Percentiles rank a stretch among this genome's conserved stretches.
Conservation (phyloP, 2,888 invertebrate species). For the Cryptops parisi region DNA sequence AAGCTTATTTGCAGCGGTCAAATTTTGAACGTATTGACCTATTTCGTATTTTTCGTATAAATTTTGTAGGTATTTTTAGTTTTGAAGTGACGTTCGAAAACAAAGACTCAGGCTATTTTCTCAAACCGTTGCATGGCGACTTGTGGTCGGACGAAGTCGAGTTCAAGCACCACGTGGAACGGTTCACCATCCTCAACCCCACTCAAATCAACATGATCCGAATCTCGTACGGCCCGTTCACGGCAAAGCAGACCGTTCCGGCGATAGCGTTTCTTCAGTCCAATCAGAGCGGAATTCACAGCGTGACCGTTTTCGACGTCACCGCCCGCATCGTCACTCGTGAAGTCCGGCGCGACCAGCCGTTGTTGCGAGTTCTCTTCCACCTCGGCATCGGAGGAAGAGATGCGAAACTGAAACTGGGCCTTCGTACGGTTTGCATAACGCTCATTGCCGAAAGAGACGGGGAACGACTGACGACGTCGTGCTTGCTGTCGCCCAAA, state of each 20-base stretch:
- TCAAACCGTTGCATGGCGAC: conserved; percentile 24
- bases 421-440: conserved; percentile 10
- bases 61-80: neutral
- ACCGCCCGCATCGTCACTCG: conserved; percentile 84
- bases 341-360: conserved; percentile 73
- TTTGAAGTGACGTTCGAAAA: conserved; percentile 28
- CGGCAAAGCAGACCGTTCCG: conserved; percentile 86
- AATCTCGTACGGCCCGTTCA: conserved; percentile 87
- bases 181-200: conserved; percentile 81
- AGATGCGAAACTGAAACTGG: conserved; percentile 10
- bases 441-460: conserved; percentile 17
- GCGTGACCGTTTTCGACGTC: conserved; percentile 44
- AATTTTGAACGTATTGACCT: too few species aligned
- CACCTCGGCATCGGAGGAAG: conserved; percentile 58
- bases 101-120: conserved; percentile 28
- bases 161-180: conserved; percentile 24
- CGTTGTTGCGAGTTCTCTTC: conserved; percentile 80
- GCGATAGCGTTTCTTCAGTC: conserved; percentile 67
- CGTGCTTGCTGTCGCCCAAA: conserved; percentile 85
- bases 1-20: too few species aligned
- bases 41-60: too few species aligned
- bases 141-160: conserved; percentile 54
- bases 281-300: conserved; percentile 2
- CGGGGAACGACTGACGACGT: conserved; percentile 56
- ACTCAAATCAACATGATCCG: conserved; percentile 79